Base-by-base conservation (phyloP, 2,797 vertebrate species). In the Eulemur mongoz region DNA sequence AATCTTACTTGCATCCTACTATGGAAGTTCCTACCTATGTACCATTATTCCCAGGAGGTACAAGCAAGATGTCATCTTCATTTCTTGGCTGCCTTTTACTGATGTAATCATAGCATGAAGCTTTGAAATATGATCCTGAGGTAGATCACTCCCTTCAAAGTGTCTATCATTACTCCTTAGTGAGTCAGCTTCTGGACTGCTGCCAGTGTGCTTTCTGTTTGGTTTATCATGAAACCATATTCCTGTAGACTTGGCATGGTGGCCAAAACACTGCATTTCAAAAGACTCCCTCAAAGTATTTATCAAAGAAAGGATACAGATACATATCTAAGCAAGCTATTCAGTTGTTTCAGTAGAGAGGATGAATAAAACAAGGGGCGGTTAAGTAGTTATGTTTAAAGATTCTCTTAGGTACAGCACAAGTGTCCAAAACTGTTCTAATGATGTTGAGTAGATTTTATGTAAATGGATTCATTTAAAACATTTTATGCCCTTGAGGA, bases 51-150 rank as follows among this genome's bases (percentile, higher is more conserved):
- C 93, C 90, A 96, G 43, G 43, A 95, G 93, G 78, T 52, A 85
- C 27, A 96, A 93, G 86, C 43, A 92, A 96, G 96, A 96, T 90
- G 94, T 96, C 95, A 88, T 96, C 97, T 97, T 93, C 80, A 97
- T 92, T 98, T 97, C 96, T 95, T 96, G 96, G 97, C 96, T 89
- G 84, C 78, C 87, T 97, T 92, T 96, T 84, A 89, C 76, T 92
- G 95, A 98, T 97, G 84, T 96, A 96, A 97, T 98, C 97, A 91
- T 79, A 97, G 95, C 87, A 96, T 25, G 85, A 92, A 96, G 95
- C 94, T 98, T 97, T 98, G 97, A 98, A 98, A 98, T 89, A 87
- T 23, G 90, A 97, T 92, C 91, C 94, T 90, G 78, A 81, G 69
- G 84, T 72, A 97, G 89, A 87, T 94, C 91, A 94, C 97, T 95